phyloP scores from a whole-genome alignment of 2,113 vertebrate genomes.

The Chaetodon trifascialis region DNA sequence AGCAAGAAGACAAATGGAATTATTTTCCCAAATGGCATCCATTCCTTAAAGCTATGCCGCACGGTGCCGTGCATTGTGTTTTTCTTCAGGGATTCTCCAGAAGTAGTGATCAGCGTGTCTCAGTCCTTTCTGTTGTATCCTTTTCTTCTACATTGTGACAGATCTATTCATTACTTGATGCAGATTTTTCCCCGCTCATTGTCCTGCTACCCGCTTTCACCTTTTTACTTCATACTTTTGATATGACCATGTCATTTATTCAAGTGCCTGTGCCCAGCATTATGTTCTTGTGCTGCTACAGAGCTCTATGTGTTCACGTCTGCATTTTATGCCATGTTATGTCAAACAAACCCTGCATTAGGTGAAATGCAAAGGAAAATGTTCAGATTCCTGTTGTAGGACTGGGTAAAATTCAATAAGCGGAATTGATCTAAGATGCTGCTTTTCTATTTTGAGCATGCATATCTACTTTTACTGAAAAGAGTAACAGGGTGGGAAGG shows the following conservation, averaged over 20 bases:
- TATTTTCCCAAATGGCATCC: not conserved
- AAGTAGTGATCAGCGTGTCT: not conserved
- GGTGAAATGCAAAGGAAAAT: not conserved
- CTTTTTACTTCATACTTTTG: not conserved
- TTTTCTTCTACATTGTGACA: constrained; percentile 20
- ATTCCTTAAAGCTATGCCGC: not conserved
- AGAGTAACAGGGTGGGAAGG: not conserved
- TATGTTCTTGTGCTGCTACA: not conserved
- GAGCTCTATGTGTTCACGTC: not conserved
- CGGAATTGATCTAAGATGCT: not conserved
- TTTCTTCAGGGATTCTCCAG: not conserved
- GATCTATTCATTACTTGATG: constrained; percentile 33
- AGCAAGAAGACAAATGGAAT: not conserved
- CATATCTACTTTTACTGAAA: constrained; percentile 1
- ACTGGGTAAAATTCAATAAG: not conserved
- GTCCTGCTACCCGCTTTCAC: constrained; percentile 2
- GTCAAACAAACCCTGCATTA: not conserved
- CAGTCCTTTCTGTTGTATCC: not conserved
- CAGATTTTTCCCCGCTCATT: not conserved
- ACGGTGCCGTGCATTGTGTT: not conserved
- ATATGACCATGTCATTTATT: not conserved
- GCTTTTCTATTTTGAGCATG: constrained; percentile 10
- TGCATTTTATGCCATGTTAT: not conserved
- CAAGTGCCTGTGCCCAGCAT: not conserved
- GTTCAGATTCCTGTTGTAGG: not conserved